These are phyloP conservation scores for Eupithecia insigniata DNA, from an alignment of 2,888 invertebrate genomes.

Conservation along the genomic window DNA sequence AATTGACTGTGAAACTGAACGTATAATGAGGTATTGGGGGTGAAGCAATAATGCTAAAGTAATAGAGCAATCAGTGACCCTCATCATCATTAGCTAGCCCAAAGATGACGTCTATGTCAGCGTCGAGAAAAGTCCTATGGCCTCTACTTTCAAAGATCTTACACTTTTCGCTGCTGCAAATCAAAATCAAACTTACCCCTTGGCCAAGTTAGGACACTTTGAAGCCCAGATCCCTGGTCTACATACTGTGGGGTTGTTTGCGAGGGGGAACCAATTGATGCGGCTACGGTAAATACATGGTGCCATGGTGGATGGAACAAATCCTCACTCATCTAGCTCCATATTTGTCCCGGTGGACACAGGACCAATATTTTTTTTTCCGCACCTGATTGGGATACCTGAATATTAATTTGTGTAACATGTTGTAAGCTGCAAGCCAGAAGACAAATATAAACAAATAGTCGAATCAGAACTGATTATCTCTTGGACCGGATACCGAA, in stretches of 20 bases:
- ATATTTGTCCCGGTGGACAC: too few relatives aligned
- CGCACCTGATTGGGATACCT: too few relatives aligned
- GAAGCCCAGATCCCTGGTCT: too few relatives aligned
- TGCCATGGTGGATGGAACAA: too few relatives aligned
- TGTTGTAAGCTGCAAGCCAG: background rate
- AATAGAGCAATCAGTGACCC: slow-evolving; percentile 21
- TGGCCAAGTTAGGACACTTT: background rate
- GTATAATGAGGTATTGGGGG: slow-evolving; percentile 24
- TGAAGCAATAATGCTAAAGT: slow-evolving; percentile 17
- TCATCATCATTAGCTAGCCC: slow-evolving; percentile 2
- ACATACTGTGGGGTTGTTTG: too few relatives aligned
- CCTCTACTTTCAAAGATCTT: too few relatives aligned
- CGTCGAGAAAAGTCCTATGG: background rate
- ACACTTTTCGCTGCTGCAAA: too few relatives aligned
- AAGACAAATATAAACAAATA: slow-evolving; percentile 30
- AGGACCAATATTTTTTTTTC: too few relatives aligned
- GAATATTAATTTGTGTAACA: too few relatives aligned
- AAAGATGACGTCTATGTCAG: background rate
- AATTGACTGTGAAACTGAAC: slow-evolving; percentile 35
- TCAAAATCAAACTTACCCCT: background rate
- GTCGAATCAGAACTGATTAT: slow-evolving; percentile 35
- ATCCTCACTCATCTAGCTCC: too few relatives aligned
- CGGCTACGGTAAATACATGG: too few relatives aligned
- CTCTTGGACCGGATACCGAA: slow-evolving; percentile 38
- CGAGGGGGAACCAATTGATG: too few relatives aligned